These are phyloP conservation scores for Hylyphantes graminicola DNA, from an alignment of 1,140 invertebrate species.

Conservation along the genomic window DNA sequence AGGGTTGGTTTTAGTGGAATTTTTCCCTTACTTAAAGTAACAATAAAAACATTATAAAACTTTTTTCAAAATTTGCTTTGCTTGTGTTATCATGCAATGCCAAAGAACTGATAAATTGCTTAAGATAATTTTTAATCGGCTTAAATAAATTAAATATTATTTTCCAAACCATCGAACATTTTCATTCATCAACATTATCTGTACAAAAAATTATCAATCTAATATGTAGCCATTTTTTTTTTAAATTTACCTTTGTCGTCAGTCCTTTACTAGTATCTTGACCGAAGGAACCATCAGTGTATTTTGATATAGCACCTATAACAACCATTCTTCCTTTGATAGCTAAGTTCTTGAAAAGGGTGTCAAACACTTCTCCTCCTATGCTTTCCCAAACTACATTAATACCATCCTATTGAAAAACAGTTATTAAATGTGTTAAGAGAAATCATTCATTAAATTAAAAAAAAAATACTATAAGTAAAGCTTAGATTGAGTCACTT, in stretches of 20 bases:
- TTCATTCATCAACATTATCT: not conserved
- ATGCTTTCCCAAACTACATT: constrained; percentile 69
- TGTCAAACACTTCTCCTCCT: constrained; percentile 68
- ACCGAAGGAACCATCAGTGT: constrained; percentile 55
- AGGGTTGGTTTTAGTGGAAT: too few species aligned
- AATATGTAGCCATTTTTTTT: too few species aligned
- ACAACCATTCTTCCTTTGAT: constrained; percentile 66
- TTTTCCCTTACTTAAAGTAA: too few species aligned
- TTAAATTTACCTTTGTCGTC: constrained; percentile 15
- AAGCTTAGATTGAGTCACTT: too few species aligned
- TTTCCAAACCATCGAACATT: too few species aligned
- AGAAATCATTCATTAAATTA: not conserved
- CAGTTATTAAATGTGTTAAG: constrained; percentile 4
- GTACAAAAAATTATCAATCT: not conserved
- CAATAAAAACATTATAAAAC: too few species aligned
- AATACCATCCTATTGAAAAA: constrained; percentile 66
- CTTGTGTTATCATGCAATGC: too few species aligned
- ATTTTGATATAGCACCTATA: constrained; percentile 66
- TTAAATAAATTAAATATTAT: too few species aligned
- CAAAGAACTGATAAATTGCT: too few species aligned
- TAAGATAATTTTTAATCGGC: too few species aligned
- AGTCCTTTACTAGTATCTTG: constrained; percentile 6
- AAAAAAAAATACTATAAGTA: not conserved
- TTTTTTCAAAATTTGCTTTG: too few species aligned
- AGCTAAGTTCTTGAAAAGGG: constrained; percentile 63